Conservation (phyloP, 1,140 invertebrate species). For the Solenopsis fugax region DNA sequence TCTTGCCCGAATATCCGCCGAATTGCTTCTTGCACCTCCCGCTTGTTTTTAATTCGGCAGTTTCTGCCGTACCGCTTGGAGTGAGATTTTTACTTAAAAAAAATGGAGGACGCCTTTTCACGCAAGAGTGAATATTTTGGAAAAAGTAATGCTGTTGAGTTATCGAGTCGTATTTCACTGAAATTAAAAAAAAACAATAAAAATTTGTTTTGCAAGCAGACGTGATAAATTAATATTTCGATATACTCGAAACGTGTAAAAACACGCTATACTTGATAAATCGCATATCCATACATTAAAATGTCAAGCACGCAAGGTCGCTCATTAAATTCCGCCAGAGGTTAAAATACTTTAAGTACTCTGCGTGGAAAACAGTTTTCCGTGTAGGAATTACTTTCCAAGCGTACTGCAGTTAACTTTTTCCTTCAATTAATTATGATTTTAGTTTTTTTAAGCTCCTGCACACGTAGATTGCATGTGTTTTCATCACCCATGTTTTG, state of each 20-base stretch:
- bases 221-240: not conserved
- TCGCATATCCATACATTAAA: conserved; percentile 29
- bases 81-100: not conserved
- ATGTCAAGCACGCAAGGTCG: conserved; percentile 20
- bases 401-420: not conserved
- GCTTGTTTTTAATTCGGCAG: not conserved
- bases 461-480: conserved; percentile 82
- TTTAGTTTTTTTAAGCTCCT: conserved; percentile 78
- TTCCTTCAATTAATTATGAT: conserved; percentile 72
- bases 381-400: not conserved
- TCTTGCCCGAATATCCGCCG: no score
- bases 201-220: not conserved
- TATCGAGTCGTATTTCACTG: not conserved
- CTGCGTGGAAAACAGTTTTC: conserved; percentile 8
- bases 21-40: conserved; percentile 7
- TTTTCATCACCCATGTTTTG: conserved; percentile 81
- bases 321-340: conserved; percentile 27
- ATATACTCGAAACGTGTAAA: not conserved
- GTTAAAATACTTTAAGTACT: conserved; percentile 29
- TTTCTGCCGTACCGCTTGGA: not conserved
- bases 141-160: not conserved
- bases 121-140: conserved; percentile 1
- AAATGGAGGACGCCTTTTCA: not conserved
- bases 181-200: not conserved
- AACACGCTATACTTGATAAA: not conserved